A percentile compares a stretch with the other conserved stretches of the same genome.
phyloP scores from a whole-genome alignment of 2,797 vertebrate genomes.

The Poecile montanus region DNA sequence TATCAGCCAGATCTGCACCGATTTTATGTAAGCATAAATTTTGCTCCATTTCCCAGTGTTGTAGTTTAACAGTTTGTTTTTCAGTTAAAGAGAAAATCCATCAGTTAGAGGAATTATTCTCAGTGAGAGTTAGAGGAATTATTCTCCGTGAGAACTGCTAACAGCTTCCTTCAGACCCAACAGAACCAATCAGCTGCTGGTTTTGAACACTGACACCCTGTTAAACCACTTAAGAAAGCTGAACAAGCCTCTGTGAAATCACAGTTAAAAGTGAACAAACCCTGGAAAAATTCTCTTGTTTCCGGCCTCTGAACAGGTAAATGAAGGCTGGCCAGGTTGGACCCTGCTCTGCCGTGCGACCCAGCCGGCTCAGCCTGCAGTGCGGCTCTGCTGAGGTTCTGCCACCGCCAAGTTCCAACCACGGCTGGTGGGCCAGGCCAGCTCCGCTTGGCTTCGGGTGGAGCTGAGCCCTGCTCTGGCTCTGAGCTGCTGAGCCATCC shows the following conservation, averaged over 20 bases:
- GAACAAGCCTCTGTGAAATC: neutral
- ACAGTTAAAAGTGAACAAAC: accelerated
- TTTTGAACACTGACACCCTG: too few species aligned
- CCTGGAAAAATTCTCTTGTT: neutral
- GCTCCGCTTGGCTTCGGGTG: neutral
- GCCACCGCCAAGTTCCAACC: accelerated
- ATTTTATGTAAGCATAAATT: neutral
- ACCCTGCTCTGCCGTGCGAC: accelerated
- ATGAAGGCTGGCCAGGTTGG: neutral
- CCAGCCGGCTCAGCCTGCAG: neutral
- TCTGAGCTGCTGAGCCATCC: neutral
- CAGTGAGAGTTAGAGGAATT: accelerated
- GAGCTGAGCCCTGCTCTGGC: neutral
- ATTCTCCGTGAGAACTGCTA: neutral
- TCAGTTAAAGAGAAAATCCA: neutral
- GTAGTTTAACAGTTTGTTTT: neutral
- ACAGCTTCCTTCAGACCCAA: neutral
- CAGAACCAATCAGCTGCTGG: neutral
- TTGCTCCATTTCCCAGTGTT: neutral
- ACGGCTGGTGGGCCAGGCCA: accelerated
- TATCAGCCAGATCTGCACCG: neutral
- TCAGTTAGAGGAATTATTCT: accelerated
- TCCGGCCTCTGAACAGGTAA: neutral
- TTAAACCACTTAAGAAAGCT: neutral
- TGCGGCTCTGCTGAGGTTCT: neutral